These are phyloP conservation scores for Buphagus erythrorhynchus DNA, from an alignment of 2,797 vertebrate genomes.

Conservation along the genomic window DNA sequence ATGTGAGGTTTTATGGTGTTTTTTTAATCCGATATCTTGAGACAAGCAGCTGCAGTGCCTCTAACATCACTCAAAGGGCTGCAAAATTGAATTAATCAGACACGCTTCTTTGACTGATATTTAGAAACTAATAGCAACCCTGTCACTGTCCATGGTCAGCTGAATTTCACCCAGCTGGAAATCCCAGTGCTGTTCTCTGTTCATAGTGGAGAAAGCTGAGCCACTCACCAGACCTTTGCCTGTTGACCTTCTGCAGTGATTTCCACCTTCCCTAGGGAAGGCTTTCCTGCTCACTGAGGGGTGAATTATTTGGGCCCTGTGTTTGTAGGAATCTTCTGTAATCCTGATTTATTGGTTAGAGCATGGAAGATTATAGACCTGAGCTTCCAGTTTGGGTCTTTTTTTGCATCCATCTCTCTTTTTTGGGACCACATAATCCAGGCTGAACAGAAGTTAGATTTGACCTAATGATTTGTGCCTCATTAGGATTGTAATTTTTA, in stretches of 20 bases:
- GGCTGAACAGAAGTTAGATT: neutral
- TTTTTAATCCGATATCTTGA: neutral
- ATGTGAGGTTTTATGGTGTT: neutral
- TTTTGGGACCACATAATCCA: neutral
- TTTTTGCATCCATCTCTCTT: neutral
- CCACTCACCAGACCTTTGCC: neutral
- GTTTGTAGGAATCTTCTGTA: neutral
- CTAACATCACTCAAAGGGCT: neutral
- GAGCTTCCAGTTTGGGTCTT: neutral
- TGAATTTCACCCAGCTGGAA: neutral
- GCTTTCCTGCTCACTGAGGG: neutral
- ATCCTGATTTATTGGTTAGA: neutral
- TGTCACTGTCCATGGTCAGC: neutral
- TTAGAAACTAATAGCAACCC: neutral
- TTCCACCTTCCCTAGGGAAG: neutral
- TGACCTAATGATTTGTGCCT: neutral
- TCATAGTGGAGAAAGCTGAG: neutral
- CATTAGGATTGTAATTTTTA: fast-evolving
- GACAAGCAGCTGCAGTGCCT: neutral
- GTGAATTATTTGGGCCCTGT: neutral
- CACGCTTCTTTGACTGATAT: neutral
- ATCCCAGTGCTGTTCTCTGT: neutral
- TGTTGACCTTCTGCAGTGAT: neutral
- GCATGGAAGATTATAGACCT: neutral
- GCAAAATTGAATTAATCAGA: neutral